These are phyloP conservation scores for Phalacrocorax carbo DNA, from an alignment of 2,113 vertebrate species.

Conservation along the genomic window DNA sequence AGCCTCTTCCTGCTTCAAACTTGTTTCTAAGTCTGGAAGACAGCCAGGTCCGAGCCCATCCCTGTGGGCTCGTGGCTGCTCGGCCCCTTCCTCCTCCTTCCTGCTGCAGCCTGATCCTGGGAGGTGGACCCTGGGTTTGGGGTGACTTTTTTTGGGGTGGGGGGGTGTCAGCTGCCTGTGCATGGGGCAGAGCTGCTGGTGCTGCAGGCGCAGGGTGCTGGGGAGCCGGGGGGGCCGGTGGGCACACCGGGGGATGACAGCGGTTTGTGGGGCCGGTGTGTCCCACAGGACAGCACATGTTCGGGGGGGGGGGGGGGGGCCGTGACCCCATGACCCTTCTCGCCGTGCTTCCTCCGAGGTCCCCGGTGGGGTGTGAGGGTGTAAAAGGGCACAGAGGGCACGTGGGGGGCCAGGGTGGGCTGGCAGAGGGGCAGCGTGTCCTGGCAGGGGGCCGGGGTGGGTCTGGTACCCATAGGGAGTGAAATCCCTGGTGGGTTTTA, in stretches of 20 bases:
- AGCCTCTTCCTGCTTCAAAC: neutral
- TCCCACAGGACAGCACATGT: neutral
- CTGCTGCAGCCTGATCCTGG: neutral
- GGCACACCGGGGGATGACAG: rapidly evolving
- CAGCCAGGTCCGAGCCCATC: neutral
- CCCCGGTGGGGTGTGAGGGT: rapidly evolving
- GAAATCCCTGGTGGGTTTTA: neutral
- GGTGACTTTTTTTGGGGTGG: neutral
- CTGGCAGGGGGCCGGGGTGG: too few relatives aligned
- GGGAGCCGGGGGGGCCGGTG: neutral
- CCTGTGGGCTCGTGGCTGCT: neutral
- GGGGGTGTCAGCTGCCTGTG: neutral
- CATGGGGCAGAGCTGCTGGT: neutral
- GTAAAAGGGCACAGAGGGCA: neutral
- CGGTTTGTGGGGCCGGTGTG: rapidly evolving
- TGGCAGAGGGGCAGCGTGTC: neutral
- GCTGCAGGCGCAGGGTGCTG: neutral
- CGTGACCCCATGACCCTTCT: neutral
- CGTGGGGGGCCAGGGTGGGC: neutral
- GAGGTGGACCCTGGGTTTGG: too few relatives aligned
- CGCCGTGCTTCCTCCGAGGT: rapidly evolving
- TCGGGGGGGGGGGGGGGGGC: too few relatives aligned
- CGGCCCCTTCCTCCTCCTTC: neutral
- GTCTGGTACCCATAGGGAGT: neutral
- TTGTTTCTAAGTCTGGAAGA: neutral